phyloP scores from a whole-genome alignment of 1,140 invertebrate genomes.

The Anastatus disparis region DNA sequence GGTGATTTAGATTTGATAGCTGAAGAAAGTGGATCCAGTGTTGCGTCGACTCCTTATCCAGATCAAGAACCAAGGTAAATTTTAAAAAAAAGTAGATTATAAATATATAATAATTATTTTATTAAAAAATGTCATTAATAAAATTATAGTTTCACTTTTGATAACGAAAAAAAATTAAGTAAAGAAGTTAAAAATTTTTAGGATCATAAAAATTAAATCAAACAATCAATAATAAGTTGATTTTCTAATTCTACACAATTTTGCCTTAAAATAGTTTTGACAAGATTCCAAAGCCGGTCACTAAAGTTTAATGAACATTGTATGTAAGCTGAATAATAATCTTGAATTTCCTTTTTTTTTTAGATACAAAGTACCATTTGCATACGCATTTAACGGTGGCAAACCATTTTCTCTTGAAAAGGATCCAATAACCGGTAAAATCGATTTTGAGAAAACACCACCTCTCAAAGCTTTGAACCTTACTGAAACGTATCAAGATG shows the following conservation, averaged over 20 bases:
- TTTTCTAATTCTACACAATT: no score
- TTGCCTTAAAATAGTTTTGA: no score
- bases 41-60: conserved; percentile 27
- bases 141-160: no score
- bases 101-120: no score
- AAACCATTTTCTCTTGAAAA: conserved; percentile 77
- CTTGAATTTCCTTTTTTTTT: conserved; percentile 21
- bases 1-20: conserved; percentile 55
- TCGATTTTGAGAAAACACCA: conserved; percentile 70
- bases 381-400: conserved; percentile 73
- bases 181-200: no score
- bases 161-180: no score
- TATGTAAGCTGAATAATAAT: no score
- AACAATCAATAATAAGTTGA: no score
- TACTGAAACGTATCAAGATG: conserved; percentile 62
- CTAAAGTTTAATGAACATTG: neutral
- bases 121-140: no score
- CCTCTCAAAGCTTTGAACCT: conserved; percentile 63
- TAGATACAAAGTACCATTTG: conserved; percentile 56
- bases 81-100: no score
- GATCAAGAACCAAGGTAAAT: conserved; percentile 37
- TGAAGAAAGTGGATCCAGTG: conserved; percentile 53
- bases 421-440: conserved; percentile 74
- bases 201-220: no score
- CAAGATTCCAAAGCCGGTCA: no score